Base-by-base conservation (phyloP, 2,888 invertebrate genomes). In the Pristionchus mayeri region DNA sequence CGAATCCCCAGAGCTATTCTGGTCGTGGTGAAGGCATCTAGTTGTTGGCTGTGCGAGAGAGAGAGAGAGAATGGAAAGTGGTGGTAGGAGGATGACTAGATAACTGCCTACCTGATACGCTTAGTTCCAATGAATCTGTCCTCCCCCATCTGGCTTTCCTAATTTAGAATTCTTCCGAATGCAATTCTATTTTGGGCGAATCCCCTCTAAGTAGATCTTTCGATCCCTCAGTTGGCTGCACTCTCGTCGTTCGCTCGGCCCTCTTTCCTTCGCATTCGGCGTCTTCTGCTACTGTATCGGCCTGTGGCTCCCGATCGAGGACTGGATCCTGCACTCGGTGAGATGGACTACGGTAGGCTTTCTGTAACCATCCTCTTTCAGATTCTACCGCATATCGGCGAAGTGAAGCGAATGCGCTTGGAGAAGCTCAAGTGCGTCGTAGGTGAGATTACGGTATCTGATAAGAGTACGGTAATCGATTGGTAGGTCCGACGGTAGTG, bases 261-360 rank as follows among this genome's bases (percentile, higher is more conserved):
- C 71, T 11, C 24, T 71, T 11, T 71, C n/a, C 44, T 71, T 71
- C 40, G 71, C 40, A 71, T 71, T 71, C 40, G 71, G 71, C 40
- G 71, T 71, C 71, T 40, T 71, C 71, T 37, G 40, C n/a, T 71
- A 71, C 40, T 71, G 71, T 71, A 71, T 34, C 24, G 71, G 71
- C n/a, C 40, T 71, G 71, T 71, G 71, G 71, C n/a, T 1, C 13
- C 71, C 71, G 71, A n/a, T 40, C 71, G 71, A 71, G 40, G 44
- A 71, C n/a, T 71, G 71, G 71, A 40, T 71, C 24, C 40, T 37
- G 7, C 21, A 11, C 24, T 37, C 37, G 67, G 67, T 67, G 6
- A 34, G 71, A 0, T 6, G 30, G n/a, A n/a, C 1, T 67, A 67
- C 37, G 37, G n/a, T 21, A 1, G 3, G 11, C 3, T 3, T 16